Base-by-base conservation (phyloP, 2,888 invertebrate genomes). In the Trimorus sp. region DNA sequence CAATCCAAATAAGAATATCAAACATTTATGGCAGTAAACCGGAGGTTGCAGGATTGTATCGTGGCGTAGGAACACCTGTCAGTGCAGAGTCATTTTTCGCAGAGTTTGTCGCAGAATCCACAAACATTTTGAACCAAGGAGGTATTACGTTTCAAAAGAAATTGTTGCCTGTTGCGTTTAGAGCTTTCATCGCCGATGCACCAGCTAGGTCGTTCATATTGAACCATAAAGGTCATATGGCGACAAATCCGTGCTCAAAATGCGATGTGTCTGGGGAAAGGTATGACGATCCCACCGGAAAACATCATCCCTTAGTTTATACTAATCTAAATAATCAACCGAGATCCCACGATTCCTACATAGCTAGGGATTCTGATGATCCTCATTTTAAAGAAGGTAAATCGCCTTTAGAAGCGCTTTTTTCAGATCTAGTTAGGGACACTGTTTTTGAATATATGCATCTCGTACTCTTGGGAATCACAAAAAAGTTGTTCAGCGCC, bases 361-460 rank as follows among this genome's bases (percentile, higher is more conserved):
- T 73, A 12, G 38, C 7, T 53, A 40, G 73, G 48, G 45, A 62
- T 45, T 7, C 26, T 11, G 7, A 12, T 4, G 73, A 73, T 37
- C 11, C 3, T 37, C 73, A 63, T 56, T 73, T 73, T 38, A 62
- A 73, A 36, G 1, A 7, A 51, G 53, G 56, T 9, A 26, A 5
- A 9, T 40, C 45, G 9, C 62, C 59, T 6, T n/a, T 48, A 9
- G 48, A 42, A 14, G 12, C 38, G 8, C 7, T 65, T n/a, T 65
- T 14, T 53, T 11, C 51, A 11, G 62, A 71, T 12, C 12, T 71
- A 5, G 71, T 63, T 1, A 51, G 26, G 2, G 54, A 63, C 15
- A 51, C 42, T 36, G 16, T 26, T 2, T 73, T 73, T 54, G 73
- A 73, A 14, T 73, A 73, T 14, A 73, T 73, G 63, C 73, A 73